phyloP scores from a whole-genome alignment of 2,797 vertebrate species.

The Masticophis lateralis region DNA sequence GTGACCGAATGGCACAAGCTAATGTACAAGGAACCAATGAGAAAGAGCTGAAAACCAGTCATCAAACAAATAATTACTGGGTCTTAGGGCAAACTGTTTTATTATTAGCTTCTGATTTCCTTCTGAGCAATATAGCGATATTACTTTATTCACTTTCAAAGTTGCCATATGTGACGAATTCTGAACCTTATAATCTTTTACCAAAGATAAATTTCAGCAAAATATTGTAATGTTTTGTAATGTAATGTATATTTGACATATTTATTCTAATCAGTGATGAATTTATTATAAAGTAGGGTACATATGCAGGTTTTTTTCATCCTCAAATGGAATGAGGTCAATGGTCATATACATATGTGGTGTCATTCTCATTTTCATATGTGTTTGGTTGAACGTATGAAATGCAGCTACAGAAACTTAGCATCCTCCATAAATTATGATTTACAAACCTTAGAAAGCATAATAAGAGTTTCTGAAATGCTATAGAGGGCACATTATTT shows the following conservation, averaged over 20 bases:
- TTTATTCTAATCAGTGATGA: not conserved
- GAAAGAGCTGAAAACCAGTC: not conserved
- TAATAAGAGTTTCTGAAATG: not conserved
- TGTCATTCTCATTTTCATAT: not conserved
- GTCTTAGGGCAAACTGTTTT: not conserved
- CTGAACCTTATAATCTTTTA: not conserved
- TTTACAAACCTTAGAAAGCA: not conserved
- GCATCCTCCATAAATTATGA: not conserved
- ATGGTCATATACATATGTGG: not conserved
- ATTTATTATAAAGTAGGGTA: not conserved
- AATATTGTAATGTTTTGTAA: not conserved
- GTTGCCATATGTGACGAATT: not conserved
- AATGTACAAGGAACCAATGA: not conserved
- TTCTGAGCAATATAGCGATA: not conserved
- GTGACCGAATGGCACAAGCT: too few species aligned
- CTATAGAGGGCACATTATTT: not conserved
- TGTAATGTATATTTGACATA: not conserved
- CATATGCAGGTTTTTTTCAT: not conserved
- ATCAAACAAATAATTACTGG: not conserved
- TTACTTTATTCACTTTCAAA: not conserved
- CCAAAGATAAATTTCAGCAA: not conserved
- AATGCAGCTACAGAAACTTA: not conserved
- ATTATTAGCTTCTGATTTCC: not conserved
- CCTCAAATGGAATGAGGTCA: not conserved
- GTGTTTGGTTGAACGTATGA: not conserved